Base-by-base conservation (phyloP, 2,888 invertebrate genomes). In the Venusia cambrica region DNA sequence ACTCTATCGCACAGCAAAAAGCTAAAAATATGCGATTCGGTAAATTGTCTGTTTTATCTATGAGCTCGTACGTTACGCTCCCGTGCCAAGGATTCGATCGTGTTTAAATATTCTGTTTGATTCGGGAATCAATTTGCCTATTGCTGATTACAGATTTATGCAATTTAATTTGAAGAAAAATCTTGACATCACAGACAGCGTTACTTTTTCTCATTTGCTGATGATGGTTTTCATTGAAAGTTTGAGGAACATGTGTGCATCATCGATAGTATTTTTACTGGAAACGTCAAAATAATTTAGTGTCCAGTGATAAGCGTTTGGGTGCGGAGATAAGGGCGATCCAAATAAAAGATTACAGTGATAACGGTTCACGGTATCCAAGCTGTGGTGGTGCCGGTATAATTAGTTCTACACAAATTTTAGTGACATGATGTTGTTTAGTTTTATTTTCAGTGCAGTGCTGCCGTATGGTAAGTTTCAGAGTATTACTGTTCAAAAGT, bases 241-340 rank as follows among this genome's bases (percentile, higher is more conserved):
- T n/a, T n/a, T n/a, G n/a, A n/a, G n/a, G n/a, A n/a, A n/a, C n/a
- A n/a, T n/a, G n/a, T n/a, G n/a, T n/a, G n/a, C n/a, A n/a, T n/a
- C n/a, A 17, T 15, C 8, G 16, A 19, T 27, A 38, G 28, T 37
- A 43, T 68, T 73, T 72, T 62, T 61, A 63, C 46, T 51, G 35
- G 30, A 55, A 62, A 64, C 56, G 60, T 64, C 65, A 61, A 67
- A 73, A 64, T 75, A 75, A 78, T 77, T 74, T 79, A 81, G 58
- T 58, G 59, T 51, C 60, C 54, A 51, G 45, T 60, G 83, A 81
- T 81, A 83, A 76, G 60, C 50, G 48, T 44, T 51, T 43, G 51
- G 48, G 60, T 58, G 45, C 51, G 61, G 48, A 73, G 79, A 79
- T 78, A 78, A 77, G 60, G n/a, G 49, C 54, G 51, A 60, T 62